phyloP scores from a whole-genome alignment of 2,888 invertebrate genomes.

The Phlogophora meticulosa region DNA sequence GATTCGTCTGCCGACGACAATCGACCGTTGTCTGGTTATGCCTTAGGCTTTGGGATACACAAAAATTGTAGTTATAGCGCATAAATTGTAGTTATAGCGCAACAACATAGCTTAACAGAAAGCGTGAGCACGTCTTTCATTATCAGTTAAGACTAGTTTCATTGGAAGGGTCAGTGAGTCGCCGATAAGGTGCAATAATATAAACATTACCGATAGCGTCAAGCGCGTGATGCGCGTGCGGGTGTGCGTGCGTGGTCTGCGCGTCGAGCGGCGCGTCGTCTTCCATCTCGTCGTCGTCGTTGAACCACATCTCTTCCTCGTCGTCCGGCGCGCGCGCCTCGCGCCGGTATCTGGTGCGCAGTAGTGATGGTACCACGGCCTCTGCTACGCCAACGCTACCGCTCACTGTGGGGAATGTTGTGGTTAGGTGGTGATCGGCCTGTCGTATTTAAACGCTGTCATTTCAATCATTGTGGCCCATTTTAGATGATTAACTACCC shows the following conservation, averaged over 20 bases:
- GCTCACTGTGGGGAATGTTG: conserved; percentile 73
- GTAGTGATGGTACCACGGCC: conserved; percentile 94
- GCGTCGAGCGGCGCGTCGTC: conserved; percentile 93
- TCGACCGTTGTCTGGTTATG: no score
- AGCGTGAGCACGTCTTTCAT: background rate
- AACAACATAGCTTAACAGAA: background rate
- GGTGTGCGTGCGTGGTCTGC: conserved; percentile 75
- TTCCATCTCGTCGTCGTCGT: conserved; percentile 98
- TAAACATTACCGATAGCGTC: conserved; percentile 83
- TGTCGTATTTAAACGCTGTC: background rate
- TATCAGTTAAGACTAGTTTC: background rate
- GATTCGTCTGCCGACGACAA: no score
- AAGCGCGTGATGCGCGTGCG: conserved; percentile 83
- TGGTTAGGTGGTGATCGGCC: background rate
- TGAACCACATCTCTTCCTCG: conserved; percentile 99
- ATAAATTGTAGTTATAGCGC: no score
- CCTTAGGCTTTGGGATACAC: no score
- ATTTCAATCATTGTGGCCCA: background rate
- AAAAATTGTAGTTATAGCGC: background rate
- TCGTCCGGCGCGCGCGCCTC: conserved; percentile 98
- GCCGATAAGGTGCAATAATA: conserved; percentile 24
- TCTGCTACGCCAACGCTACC: conserved; percentile 86
- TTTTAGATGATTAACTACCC: background rate
- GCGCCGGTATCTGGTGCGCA: conserved; percentile 95
- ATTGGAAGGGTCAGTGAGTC: conserved; percentile 20